Base-by-base conservation (phyloP, 92 coral and sea anemone genomes). In the Palythoa caribaeorum region DNA sequence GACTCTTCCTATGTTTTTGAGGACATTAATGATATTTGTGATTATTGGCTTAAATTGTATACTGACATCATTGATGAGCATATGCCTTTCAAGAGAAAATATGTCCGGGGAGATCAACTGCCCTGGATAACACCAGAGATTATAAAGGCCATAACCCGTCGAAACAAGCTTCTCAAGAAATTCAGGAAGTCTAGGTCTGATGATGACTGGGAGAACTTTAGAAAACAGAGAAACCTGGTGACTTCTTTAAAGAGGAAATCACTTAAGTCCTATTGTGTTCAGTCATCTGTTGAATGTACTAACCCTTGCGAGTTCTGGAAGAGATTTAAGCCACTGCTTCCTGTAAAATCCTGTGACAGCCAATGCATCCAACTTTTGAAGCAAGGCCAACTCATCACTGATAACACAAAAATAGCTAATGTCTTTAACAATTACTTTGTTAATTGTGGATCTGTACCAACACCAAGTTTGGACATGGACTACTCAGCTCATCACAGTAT, bases 291-390 rank as follows among this genome's bases (percentile, higher is more conserved):
- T 52, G 77, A 84, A 52, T 5, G 84, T 21, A 87, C 60, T 44
- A 13, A 87, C 77, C 91, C 83, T 70, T 81, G 77, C 74, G 91
- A 88, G 76, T 83, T 88, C 73, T 88, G 91, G 81, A 66, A 88
- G 78, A 88, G 71, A 51, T 80, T 88, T 80, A 70, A 72, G 72
- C 91, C 83, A 88, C 86, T 83, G 19, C 81, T 88, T 68, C 91
- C 88, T 4, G 76, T 72, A 38, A 40, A 72, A 72, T 38, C 76
- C 76, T 63, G 35, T 63, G 70, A 19, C 20, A 72, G 47, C 16
- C 76, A 37, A 37, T 37, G 76, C 53, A 72, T 72, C 76, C 50
- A 72, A 72, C 50, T 13, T 72, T 38, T 37, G 83, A 47, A 63
- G 78, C 51, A 73, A 39, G 78, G 78, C 78, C 78, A 73, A 39